A percentile compares a stretch with the other conserved stretches of the same genome.
Conservation (phyloP, 2,113 vertebrate species). For the Marcusenius ussheri region DNA sequence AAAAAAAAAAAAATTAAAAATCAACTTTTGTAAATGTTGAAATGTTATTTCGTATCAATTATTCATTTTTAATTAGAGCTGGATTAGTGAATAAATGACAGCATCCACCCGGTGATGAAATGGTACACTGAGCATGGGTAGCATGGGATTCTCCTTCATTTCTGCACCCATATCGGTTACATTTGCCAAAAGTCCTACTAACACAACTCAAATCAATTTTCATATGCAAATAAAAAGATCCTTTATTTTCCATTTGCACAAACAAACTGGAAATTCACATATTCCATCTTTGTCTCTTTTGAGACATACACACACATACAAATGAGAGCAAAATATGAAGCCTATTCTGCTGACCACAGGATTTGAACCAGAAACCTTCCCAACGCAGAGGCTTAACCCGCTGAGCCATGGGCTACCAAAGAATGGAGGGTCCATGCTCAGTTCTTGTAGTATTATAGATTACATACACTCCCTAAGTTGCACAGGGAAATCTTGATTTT, state of each 20-base stretch:
- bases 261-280: not conserved
- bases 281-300: not conserved
- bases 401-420: not conserved
- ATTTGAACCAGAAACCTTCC: not conserved
- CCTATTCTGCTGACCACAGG: not conserved
- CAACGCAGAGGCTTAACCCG: not conserved
- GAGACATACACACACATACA: not conserved
- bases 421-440: not conserved
- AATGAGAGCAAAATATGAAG: not conserved
- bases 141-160: not conserved
- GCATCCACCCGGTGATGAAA: not conserved
- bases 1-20: not conserved
- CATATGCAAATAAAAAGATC: not conserved
- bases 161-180: not conserved
- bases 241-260: not conserved
- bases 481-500: not conserved
- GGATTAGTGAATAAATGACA: not conserved
- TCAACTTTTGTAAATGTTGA: not conserved
- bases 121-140: not conserved
- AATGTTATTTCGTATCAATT: not conserved
- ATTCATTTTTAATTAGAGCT: not conserved
- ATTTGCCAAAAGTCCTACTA: not conserved
- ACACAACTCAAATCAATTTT: not conserved
- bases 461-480: not conserved
- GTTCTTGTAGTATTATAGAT: not conserved